Percentiles rank a stretch among this genome's conserved stretches.
These are phyloP conservation scores for Pedetes capensis DNA, from an alignment of 2,113 vertebrate genomes.

Conservation along the genomic window DNA sequence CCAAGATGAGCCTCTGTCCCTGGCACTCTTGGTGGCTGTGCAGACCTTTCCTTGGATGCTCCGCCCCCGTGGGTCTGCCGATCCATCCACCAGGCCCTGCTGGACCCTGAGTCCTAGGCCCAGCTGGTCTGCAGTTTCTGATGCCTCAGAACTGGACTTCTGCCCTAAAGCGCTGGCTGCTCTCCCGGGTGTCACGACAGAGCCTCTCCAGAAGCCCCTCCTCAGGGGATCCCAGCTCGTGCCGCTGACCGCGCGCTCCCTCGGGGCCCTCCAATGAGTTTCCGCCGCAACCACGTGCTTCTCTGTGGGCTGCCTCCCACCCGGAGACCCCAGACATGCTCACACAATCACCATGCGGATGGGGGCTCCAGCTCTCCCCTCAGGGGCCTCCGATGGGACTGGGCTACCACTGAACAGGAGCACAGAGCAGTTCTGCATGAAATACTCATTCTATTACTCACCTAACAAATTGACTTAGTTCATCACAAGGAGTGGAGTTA, in stretches of 20 bases:
- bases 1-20: rapidly evolving
- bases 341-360: rapidly evolving
- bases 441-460: neutral
- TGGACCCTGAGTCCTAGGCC: rapidly evolving
- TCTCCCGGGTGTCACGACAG: rapidly evolving
- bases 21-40: too few relatives aligned
- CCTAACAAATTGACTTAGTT: constrained; percentile 40
- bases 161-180: too few relatives aligned
- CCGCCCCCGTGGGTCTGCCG: too few relatives aligned
- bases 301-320: rapidly evolving
- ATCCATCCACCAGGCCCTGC: too few relatives aligned
- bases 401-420: neutral
- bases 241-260: rapidly evolving
- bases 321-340: rapidly evolving
- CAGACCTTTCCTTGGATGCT: too few relatives aligned
- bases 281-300: rapidly evolving
- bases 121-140: neutral
- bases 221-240: rapidly evolving
- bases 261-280: too few relatives aligned
- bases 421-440: neutral
- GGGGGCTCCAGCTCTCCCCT: rapidly evolving
- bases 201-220: neutral
- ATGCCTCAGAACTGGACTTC: too few relatives aligned
- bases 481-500: neutral
- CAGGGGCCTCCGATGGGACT: neutral